phyloP scores from a whole-genome alignment of 2,888 invertebrate species.

The Polylopha cassiicola region DNA sequence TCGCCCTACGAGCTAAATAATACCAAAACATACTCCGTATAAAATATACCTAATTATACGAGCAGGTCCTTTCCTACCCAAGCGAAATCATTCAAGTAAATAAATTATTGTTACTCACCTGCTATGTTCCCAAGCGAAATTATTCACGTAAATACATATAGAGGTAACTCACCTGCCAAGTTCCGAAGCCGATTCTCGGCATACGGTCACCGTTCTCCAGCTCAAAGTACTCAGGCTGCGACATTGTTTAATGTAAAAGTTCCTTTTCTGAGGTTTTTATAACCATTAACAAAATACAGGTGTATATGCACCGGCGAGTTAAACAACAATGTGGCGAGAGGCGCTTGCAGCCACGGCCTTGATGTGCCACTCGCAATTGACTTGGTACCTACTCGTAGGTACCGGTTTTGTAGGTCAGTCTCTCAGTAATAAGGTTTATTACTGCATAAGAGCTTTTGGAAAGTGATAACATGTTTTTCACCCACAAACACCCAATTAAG shows the following conservation, averaged over 20 bases:
- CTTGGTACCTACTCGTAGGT: not conserved
- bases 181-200: constrained; percentile 86
- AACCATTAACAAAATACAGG: constrained; percentile 18
- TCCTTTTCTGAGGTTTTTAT: not conserved
- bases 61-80: too few species aligned
- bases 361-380: too few species aligned
- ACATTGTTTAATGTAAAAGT: constrained; percentile 36
- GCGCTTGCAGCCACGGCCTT: constrained; percentile 26
- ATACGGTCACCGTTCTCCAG: constrained; percentile 77
- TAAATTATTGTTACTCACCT: constrained; percentile 6
- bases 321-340: constrained; percentile 37
- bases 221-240: constrained; percentile 48
- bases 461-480: too few species aligned
- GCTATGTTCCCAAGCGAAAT: constrained; percentile 9
- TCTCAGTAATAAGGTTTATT: too few species aligned
- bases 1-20: too few species aligned
- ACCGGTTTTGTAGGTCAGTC: constrained; percentile 10
- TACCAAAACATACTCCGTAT: too few species aligned
- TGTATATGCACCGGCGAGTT: constrained; percentile 30
- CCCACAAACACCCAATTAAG: too few species aligned
- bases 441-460: too few species aligned
- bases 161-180: constrained; percentile 83
- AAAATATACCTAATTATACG: too few species aligned
- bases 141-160: constrained; percentile 24
- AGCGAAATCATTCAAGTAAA: constrained; percentile 9